Evolutionary conservation across 1,140 invertebrate species (phyloP).

Genomic region (Maconellicoccus hirsutus): DNA sequence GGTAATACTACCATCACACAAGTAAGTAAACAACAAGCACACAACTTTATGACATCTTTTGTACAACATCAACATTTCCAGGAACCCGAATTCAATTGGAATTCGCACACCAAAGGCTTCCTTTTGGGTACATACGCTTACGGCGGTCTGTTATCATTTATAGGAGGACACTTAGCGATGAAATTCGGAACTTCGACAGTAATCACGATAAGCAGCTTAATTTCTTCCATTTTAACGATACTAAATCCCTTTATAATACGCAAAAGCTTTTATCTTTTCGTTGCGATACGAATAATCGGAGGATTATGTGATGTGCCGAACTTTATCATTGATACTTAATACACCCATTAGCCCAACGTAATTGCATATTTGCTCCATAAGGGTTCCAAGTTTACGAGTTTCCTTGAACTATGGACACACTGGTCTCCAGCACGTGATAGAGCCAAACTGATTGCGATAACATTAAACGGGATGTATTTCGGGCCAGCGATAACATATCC

Average conservation of each 20-base stretch:
- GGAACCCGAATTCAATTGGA: constrained; percentile 44
- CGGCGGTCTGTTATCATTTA: constrained; percentile 46
- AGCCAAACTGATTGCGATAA: constrained; percentile 66
- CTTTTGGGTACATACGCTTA: constrained; percentile 56
- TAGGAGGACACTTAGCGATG: constrained; percentile 42
- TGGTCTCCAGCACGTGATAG: constrained; percentile 69
- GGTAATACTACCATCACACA: neutral
- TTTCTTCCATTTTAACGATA: constrained; percentile 42
- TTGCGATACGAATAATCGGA: constrained; percentile 40
- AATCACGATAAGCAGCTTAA: constrained; percentile 44
- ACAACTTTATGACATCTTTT: too few species aligned
- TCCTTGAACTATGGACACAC: constrained; percentile 55
- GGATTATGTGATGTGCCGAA: constrained; percentile 47
- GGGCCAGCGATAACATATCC: constrained; percentile 40
- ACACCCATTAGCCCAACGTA: too few species aligned
- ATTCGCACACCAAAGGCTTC: constrained; percentile 48
- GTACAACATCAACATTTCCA: too few species aligned
- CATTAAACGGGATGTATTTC: constrained; percentile 44
- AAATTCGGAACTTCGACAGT: constrained; percentile 44
- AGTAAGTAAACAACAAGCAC: neutral
- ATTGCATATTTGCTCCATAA: too few species aligned
- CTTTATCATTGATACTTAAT: too few species aligned
- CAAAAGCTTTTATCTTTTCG: constrained; percentile 32
- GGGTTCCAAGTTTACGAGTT: constrained; percentile 31
- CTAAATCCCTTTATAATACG: constrained; percentile 28